Evolutionary conservation across 2,888 invertebrate species (phyloP), one percentile per base, ranked within the genome.

Genomic region (Alloscopus bannaensis): DNA sequence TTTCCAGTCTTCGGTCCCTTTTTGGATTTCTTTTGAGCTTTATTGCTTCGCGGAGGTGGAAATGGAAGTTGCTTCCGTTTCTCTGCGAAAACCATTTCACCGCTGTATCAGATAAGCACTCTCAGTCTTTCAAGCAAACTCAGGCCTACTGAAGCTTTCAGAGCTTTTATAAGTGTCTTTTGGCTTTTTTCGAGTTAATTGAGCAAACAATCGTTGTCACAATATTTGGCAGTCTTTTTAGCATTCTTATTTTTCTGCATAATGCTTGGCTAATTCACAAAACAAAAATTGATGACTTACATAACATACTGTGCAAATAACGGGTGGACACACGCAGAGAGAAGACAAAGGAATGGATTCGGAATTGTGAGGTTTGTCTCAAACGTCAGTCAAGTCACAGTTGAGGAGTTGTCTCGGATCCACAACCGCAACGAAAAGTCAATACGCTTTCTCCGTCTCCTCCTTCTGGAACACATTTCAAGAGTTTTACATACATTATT

Each of bases 41-140:
- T 57, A 22, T 40, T 60, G 18, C 13, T 60, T 24, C 24, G 29
- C n/a, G 13, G 1, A 16, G 47, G 28, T 24, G 60, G 60, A n/a
- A 40, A 60, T 4, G 24, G 40, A 20, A 40, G 40, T 29, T 24
- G 59, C 18, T 64, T 64, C 28, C 64, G 64, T 1, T 64, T 64
- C 20, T 64, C 64, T 45, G 64, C 18, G 1, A 64, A 45, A 64
- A 47, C 45, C 64, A 64, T 64, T 64, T 64, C 4, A n/a, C 18
- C 4, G 4, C 18, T 47, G 11, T 47, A 47, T n/a, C 11, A 47
- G 8, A n/a, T n/a, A n/a, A n/a, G 40, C 40, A 40, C 40, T 40
- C n/a, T n/a, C 18, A n/a, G 18, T n/a, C 11, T 47, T 4, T 47
- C 18, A n/a, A n/a, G 3, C 13, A 18, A 13, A n/a, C 6, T 3